These are phyloP conservation scores for Hippolais icterina DNA, from an alignment of 2,113 vertebrate genomes.

Conservation along the genomic window DNA sequence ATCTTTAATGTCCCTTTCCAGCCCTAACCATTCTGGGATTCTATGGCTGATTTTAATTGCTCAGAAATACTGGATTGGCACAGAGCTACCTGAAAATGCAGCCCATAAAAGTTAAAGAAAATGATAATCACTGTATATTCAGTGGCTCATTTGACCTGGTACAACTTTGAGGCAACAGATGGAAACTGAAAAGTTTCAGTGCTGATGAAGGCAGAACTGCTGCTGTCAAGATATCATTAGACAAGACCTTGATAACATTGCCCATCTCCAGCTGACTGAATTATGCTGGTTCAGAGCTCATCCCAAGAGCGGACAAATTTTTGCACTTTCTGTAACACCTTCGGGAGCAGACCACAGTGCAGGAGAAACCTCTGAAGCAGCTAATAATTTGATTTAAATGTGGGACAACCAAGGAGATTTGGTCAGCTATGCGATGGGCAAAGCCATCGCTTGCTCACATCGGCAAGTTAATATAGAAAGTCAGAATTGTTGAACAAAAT, in stretches of 20 bases:
- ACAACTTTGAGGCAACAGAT: neutral
- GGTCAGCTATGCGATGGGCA: neutral
- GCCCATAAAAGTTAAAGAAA: neutral
- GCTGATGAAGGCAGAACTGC: neutral
- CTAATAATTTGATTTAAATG: neutral
- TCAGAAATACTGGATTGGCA: neutral
- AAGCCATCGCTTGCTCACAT: neutral
- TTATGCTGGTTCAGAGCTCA: neutral
- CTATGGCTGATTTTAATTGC: neutral
- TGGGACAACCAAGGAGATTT: neutral
- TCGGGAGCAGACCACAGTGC: neutral
- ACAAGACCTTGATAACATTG: neutral
- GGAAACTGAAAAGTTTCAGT: neutral
- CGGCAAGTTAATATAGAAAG: neutral
- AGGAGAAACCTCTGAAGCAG: neutral
- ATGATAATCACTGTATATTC: neutral
- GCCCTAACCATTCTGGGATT: neutral
- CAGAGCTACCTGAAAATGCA: neutral
- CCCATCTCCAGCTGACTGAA: neutral
- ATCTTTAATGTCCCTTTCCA: neutral
- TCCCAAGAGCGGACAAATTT: neutral
- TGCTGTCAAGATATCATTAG: neutral
- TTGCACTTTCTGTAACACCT: neutral
- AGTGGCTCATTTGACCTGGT: neutral
- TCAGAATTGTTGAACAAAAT: neutral